phyloP scores from a whole-genome alignment of 2,113 vertebrate species.

The Manacus vitellinus region DNA sequence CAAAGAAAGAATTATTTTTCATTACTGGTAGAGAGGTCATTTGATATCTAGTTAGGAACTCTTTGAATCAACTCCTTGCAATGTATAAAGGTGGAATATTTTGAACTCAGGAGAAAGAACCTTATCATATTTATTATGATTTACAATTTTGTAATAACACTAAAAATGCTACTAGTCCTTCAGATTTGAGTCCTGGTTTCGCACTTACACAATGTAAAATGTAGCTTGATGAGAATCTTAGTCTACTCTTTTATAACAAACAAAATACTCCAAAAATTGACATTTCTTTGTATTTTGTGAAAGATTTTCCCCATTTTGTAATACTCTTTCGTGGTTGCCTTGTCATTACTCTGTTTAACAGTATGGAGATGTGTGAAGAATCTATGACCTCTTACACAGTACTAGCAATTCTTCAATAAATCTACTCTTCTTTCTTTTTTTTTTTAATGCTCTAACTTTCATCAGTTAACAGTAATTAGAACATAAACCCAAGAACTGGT shows the following conservation, averaged over 20 bases:
- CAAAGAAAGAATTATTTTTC: not conserved
- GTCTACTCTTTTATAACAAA: not conserved
- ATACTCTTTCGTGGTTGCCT: not conserved
- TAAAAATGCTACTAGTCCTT: not conserved
- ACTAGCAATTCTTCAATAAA: not conserved
- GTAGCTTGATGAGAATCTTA: not conserved
- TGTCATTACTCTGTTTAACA: not conserved
- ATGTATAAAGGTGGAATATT: not conserved
- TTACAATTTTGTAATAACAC: not conserved
- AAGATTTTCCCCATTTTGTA: not conserved
- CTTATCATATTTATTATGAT: accelerated
- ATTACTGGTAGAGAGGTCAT: not conserved
- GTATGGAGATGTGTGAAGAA: not conserved
- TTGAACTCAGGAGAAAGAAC: not conserved
- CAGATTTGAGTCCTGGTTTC: not conserved
- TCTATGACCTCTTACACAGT: not conserved
- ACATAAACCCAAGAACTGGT: not conserved
- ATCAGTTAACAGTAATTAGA: not conserved
- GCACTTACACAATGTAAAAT: not conserved
- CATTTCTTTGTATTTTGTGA: not conserved
- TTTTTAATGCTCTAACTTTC: not conserved
- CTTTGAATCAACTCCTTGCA: not conserved
- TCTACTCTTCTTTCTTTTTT: not conserved
- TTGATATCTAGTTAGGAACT: not conserved
- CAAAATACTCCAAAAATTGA: not conserved